A percentile compares a stretch with the other conserved stretches of the same genome.
Conservation (phyloP, 2,113 vertebrate species). For the Stegostoma tigrinum region DNA sequence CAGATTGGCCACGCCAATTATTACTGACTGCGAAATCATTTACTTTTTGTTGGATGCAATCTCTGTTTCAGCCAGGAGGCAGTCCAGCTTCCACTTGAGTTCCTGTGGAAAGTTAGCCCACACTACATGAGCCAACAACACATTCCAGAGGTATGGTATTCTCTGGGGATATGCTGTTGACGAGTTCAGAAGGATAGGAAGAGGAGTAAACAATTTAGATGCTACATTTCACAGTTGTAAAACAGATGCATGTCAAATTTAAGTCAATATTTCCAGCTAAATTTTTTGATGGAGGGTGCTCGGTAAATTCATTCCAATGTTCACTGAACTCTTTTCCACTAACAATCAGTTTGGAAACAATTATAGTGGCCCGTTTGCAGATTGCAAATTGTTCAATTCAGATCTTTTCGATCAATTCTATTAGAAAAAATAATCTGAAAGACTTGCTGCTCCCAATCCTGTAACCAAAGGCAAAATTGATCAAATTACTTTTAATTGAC, state of each 20-base stretch:
- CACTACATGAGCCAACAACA: not conserved
- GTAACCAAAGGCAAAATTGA: not conserved
- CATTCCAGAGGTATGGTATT: not conserved
- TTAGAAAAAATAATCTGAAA: not conserved
- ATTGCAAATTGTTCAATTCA: not conserved
- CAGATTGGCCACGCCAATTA: not conserved
- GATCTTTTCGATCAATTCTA: not conserved
- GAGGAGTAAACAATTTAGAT: not conserved
- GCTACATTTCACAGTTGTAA: not conserved
- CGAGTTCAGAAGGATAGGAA: not conserved
- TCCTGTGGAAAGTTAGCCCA: not conserved
- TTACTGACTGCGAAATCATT: not conserved
- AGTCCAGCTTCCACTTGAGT: not conserved
- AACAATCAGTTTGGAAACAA: not conserved
- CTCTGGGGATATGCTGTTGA: not conserved
- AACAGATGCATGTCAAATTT: not conserved
- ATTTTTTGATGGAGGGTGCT: not conserved
- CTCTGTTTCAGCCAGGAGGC: not conserved
- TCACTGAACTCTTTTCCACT: not conserved
- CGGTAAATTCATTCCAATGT: not conserved
- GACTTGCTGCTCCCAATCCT: not conserved
- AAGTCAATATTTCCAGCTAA: not conserved
- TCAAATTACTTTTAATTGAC: not conserved
- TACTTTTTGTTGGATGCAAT: not conserved
- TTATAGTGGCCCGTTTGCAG: not conserved